Evolutionary conservation across 2,888 invertebrate species (phyloP), one percentile per base, ranked within the genome.

Genomic region (Stegana nigrithorax): DNA sequence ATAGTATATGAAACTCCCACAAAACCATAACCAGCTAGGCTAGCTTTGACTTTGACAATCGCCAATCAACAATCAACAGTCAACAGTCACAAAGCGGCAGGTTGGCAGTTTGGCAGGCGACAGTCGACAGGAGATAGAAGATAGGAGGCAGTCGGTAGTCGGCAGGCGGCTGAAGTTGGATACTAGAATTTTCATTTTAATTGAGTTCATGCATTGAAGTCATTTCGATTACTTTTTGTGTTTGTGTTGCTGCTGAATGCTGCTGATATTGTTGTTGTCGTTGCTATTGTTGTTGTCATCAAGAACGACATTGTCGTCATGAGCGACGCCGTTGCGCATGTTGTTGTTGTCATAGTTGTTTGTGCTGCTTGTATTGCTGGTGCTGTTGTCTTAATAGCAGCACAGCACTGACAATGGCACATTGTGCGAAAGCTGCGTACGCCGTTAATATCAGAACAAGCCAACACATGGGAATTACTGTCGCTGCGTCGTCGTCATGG

Each of bases 401-500:
- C 39, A 53, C 55, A 60, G 63, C 51, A 56, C 59, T 63, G 67
- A 78, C 78, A 73, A 75, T 72, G 68, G 75, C 56, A 64, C 66
- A 55, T 55, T 55, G 53, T 55, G 53, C 53, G 53, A 32, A 21
- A 39, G 17, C 39, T n/a, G n/a, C n/a, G n/a, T n/a, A n/a, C n/a
- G n/a, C 78, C 75, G 75, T 78, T 76, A n/a, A n/a, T n/a, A 76
- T 76, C 75, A 79, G 70, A 75, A 77, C 79, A 77, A 70, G 77
- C 67, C 73, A 75, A 72, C 76, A 77, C 79, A 71, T 73, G 76
- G 76, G 76, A 77, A 79, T 77, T 78, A 77, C 72, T 66, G 63
- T 60, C 62, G 59, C n/a, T n/a, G n/a, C n/a, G n/a, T n/a, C n/a
- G n/a, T n/a, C n/a, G n/a, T n/a, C n/a, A n/a, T n/a, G n/a, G n/a